Evolutionary conservation across 2,797 vertebrate species (phyloP).

Genomic region (Sebastes flavidus): DNA sequence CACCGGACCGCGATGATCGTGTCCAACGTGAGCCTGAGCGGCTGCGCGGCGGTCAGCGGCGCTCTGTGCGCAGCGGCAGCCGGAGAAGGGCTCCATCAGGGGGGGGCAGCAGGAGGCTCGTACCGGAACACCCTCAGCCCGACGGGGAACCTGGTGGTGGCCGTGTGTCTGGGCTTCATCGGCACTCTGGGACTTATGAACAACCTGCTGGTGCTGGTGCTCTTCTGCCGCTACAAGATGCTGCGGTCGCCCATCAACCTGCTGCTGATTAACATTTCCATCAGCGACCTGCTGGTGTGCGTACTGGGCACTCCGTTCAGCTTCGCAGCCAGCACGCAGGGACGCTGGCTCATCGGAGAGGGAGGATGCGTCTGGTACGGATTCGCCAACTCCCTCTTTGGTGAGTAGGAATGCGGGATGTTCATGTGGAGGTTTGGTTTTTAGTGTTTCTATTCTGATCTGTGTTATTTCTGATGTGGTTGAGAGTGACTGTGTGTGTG

Average conservation of each 20-base stretch:
- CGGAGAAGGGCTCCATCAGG: constrained; percentile 54
- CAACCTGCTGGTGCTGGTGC: constrained; percentile 84
- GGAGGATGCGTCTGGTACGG: constrained; percentile 87
- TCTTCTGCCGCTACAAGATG: constrained; percentile 84
- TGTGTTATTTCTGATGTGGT: not conserved
- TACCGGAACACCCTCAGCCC: constrained; percentile 73
- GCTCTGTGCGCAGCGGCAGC: constrained; percentile 74
- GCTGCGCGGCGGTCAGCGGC: constrained; percentile 73
- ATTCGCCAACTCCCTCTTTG: constrained; percentile 86
- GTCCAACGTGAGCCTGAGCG: constrained; percentile 80
- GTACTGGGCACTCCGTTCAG: constrained; percentile 87
- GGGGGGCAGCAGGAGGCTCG: constrained; percentile 48
- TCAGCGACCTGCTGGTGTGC: constrained; percentile 88
- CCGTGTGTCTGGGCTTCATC: constrained; percentile 84
- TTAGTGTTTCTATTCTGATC: not conserved
- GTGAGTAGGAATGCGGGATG: constrained; percentile 70
- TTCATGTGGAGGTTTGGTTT: not conserved
- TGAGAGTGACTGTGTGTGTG: not conserved
- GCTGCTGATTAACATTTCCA: constrained; percentile 86
- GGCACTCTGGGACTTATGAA: constrained; percentile 81
- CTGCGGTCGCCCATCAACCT: constrained; percentile 88
- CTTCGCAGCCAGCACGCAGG: constrained; percentile 86
- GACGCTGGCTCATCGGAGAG: constrained; percentile 86
- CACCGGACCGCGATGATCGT: constrained; percentile 75
- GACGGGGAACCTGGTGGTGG: constrained; percentile 81